These are phyloP conservation scores for Oceanodroma tethys DNA, from an alignment of 2,113 vertebrate genomes.

Conservation along the genomic window DNA sequence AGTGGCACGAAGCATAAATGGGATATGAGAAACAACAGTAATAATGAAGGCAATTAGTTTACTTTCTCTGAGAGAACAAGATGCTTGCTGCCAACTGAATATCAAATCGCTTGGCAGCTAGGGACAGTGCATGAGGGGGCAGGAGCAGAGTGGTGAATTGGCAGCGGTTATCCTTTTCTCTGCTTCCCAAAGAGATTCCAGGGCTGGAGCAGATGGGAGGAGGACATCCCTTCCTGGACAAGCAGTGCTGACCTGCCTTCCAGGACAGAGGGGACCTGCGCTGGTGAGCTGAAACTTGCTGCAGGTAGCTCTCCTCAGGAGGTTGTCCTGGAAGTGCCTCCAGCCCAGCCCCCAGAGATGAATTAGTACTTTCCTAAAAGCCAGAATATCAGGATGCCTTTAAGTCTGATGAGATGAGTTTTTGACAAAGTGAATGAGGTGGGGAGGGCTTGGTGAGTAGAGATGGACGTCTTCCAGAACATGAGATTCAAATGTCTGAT, in stretches of 20 bases:
- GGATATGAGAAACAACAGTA: constrained; percentile 20
- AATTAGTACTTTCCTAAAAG: not conserved
- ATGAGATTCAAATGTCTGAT: not conserved
- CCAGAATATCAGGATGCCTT: not conserved
- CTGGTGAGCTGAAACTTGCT: not conserved
- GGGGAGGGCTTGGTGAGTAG: not conserved
- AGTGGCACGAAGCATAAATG: constrained; percentile 14
- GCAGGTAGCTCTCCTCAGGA: not conserved
- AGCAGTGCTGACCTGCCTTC: not conserved
- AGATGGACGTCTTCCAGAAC: not conserved
- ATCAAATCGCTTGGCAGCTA: constrained; percentile 27
- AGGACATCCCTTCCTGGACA: not conserved
- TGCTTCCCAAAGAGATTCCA: not conserved
- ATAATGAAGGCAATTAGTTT: constrained; percentile 55
- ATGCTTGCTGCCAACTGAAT: constrained; percentile 23
- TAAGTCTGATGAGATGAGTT: not conserved
- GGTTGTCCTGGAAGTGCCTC: not conserved
- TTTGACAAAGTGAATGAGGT: not conserved
- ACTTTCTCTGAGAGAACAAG: constrained; percentile 34
- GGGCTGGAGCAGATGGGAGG: not conserved
- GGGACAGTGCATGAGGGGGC: not conserved
- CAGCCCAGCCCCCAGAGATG: not conserved
- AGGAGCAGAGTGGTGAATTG: constrained; percentile 9
- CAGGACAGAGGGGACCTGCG: not conserved
- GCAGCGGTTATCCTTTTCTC: not conserved